Evolutionary conservation across 2,797 vertebrate species (phyloP).

Genomic region (Channallabes apus): DNA sequence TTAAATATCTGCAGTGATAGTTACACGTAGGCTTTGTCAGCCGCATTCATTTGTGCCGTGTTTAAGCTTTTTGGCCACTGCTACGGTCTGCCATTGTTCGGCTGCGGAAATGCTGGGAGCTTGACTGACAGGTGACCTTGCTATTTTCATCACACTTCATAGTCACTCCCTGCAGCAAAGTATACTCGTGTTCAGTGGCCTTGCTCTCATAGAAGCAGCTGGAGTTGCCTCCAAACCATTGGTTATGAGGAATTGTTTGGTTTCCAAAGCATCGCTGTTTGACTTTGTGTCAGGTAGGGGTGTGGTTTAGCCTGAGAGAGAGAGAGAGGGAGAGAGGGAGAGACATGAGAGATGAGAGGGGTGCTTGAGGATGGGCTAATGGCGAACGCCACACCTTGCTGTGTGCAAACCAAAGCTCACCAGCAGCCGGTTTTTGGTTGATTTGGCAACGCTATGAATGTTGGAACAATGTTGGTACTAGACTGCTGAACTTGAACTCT

Average conservation of each 20-base stretch:
- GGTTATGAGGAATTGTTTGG: not conserved
- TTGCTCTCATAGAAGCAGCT: not conserved
- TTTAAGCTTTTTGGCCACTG: not conserved
- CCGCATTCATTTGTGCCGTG: not conserved
- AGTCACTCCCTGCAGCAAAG: conserved; percentile 16
- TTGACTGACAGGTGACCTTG: conserved; percentile 19
- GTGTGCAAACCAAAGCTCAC: not conserved
- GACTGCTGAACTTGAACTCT: too few relatives aligned
- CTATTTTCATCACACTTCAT: not conserved
- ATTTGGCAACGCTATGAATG: too few relatives aligned
- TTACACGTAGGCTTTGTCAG: conserved; percentile 1
- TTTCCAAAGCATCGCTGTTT: not conserved
- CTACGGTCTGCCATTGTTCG: not conserved
- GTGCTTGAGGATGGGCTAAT: not conserved
- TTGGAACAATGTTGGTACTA: too few relatives aligned
- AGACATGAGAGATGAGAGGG: not conserved
- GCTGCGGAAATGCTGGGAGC: not conserved
- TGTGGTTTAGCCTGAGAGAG: not conserved
- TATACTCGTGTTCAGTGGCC: not conserved
- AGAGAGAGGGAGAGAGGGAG: too few relatives aligned
- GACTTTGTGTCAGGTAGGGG: not conserved
- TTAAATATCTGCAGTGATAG: not conserved
- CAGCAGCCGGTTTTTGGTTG: too few relatives aligned
- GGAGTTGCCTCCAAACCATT: too few relatives aligned
- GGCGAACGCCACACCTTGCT: not conserved